Conservation (phyloP, 2,113 vertebrate species). For the cattle (Bos taurus) region ARS-UCD2.0 NC_037337.1:56207501-56208000, state of each 20-base stretch:
- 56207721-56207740: background rate
- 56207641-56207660: background rate
- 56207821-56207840: background rate
- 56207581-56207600: background rate
- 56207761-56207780: background rate
- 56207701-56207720: background rate
- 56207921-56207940: background rate
- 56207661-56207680: background rate
- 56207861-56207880: background rate
- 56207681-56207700: background rate
- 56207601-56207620: background rate
- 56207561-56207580: background rate
- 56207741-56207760: background rate
- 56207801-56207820: background rate
- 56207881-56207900: background rate
- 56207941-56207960: background rate
- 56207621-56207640: background rate
- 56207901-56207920: background rate
- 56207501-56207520: background rate
- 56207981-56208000: background rate
- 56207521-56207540: background rate
- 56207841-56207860: background rate
- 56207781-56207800: background rate
- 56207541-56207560: background rate
- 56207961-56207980: background rate